These are phyloP conservation scores for Tetropium fuscum DNA, from an alignment of 2,888 invertebrate species.

Conservation along the genomic window DNA sequence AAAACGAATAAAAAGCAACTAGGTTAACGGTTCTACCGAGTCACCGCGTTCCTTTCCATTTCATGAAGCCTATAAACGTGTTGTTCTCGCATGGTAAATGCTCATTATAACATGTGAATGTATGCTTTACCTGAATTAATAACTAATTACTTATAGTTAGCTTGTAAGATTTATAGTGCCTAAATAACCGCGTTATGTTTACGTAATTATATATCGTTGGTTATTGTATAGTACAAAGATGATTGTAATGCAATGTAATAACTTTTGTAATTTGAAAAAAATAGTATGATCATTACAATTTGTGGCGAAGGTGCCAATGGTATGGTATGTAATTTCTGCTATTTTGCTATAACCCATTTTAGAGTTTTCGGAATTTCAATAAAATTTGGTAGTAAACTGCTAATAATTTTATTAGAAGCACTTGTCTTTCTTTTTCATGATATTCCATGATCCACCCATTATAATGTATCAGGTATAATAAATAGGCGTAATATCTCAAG, in stretches of 20 bases:
- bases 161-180: not conserved
- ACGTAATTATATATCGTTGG: conserved; percentile 1
- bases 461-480: no score
- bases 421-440: no score
- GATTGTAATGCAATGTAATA: no score
- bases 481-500: no score
- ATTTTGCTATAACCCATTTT: no score
- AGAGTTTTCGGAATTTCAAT: no score
- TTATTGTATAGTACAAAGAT: no score
- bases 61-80: conserved; percentile 15
- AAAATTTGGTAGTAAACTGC: not conserved
- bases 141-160: not conserved
- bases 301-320: conserved; percentile 6
- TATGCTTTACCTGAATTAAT: not conserved
- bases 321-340: no score
- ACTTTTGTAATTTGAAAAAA: no score
- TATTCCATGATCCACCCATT: no score
- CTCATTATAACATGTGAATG: conserved; percentile 12
- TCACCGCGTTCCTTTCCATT: conserved; percentile 23
- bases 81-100: conserved; percentile 7
- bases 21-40: conserved; percentile 18
- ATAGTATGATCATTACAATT: not conserved
- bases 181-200: not conserved
- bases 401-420: not conserved
- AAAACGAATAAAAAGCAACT: conserved; percentile 16